Evolutionary conservation across 2,888 invertebrate species (phyloP), one percentile per base, ranked within the genome.

Genomic region (Rotaria magnacalcarata): DNA sequence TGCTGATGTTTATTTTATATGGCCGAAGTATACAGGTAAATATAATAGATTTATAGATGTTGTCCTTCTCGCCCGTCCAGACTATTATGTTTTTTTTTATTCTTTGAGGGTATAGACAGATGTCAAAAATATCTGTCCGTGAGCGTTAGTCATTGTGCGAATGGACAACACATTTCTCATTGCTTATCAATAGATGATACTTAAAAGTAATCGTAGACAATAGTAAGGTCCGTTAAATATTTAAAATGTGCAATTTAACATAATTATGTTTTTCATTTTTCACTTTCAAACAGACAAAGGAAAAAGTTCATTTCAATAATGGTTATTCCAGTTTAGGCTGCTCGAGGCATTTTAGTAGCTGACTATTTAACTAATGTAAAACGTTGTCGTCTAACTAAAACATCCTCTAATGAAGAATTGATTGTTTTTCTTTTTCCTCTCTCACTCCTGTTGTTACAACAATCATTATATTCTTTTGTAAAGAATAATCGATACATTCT

Each of bases 231-330:
- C 67, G 34, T 60, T 60, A 60, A 60, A 60, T 60, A 60, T 60
- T 34, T n/a, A 27, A 60, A n/a, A 60, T 60, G 34, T 67, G 19
- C 34, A 34, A 67, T 67, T 67, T 67, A 67, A 34, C 27, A 34
- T 67, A 67, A 67, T 67, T 67, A 67, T 67, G 34, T 67, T 67
- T 34, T 67, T 27, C 67, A 34, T 19, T 34, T 41, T 34, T 4
- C 11, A 34, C 67, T 67, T 16, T 67, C 2, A 5, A 34, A 34
- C 16, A 19, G 27, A 67, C 11, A 34, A 50, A 50, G 5, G 14
- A 50, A 50, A 34, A 41, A 67, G 67, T 41, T 67, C 67, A 67
- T 67, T 67, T 67, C 6, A 67, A 67, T 67, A 67, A 67, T 67
- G 11, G 0, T 11, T 67, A 34, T 67, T 14, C 19, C 7, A 16